Evolutionary conservation across 2,888 invertebrate genomes (phyloP), one percentile per base, ranked within the genome.

Genomic region (Lasioglossum lativentre): DNA sequence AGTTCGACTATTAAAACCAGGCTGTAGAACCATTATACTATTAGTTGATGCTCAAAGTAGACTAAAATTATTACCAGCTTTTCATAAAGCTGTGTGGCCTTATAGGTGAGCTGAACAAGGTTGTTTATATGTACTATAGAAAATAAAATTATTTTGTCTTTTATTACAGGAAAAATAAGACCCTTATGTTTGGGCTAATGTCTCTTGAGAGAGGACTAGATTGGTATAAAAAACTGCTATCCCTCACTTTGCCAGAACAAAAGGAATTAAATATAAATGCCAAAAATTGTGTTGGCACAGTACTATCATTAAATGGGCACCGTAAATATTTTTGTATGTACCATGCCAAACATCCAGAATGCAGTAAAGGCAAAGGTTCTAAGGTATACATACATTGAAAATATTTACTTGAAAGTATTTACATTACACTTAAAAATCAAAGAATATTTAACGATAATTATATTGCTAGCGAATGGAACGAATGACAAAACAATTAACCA

Each of bases 261-360:
- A 96, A 97, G 86, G 97, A 98, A 93, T 96, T 99, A 89, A 97
- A 97, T 88, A 99, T 99, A 85, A 99, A 99, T 96, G 98, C 99
- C 38, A 97, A 98, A 91, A 99, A 99, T 96, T 99, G 99, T 95
- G 97, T 99, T 70, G 99, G 99, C 79, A 99, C 99, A 6, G 99
- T 99, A 83, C 96, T 99, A 73, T 98, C 99, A 1, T 96, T 99
- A 88, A 99, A 99, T 96, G 99, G 99, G 40, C 98, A 99, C 96
- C 96, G 99, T 88, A 98, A 99, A 96, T 99, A 99, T 96, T 99
- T 99, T 96, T 99, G 99, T 95, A 99, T 99, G 96, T 99, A 99
- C 96, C 99, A 99, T 96, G 98, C 98, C 82, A 99, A 98, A 95
- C 99, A 99, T 95, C 98, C 98, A 1, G 98, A 98, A 95, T 95